A percentile compares a stretch with the other conserved stretches of the same genome.
Conservation (phyloP, 2,888 invertebrate species). For the Apamea epomidion region DNA sequence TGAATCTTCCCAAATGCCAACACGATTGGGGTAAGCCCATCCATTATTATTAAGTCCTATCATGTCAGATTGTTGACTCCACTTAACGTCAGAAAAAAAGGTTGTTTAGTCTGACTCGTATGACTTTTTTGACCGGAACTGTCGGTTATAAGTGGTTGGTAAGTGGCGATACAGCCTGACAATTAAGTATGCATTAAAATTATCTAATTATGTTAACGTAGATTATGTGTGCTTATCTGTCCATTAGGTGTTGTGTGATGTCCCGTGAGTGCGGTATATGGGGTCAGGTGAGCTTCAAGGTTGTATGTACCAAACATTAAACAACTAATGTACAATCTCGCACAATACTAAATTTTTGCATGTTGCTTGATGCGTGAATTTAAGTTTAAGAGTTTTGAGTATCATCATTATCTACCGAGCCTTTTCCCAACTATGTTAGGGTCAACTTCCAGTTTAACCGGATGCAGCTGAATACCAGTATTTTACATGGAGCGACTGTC, state of each 20-base stretch:
- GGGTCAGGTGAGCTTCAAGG: constrained; percentile 20
- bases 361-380: neutral
- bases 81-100: constrained; percentile 25
- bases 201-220: constrained; percentile 45
- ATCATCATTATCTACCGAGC: too few species aligned
- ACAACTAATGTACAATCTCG: too few species aligned
- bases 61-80: constrained; percentile 34
- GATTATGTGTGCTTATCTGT: constrained; percentile 42
- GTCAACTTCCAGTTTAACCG: too few species aligned
- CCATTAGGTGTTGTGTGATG: constrained; percentile 49
- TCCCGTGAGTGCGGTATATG: neutral
- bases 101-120: constrained; percentile 11
- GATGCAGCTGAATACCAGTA: too few species aligned
- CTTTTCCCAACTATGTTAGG: too few species aligned
- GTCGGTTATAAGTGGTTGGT: constrained; percentile 25
- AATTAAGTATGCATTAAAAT: constrained; percentile 57
- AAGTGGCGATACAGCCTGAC: constrained; percentile 32
- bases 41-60: constrained; percentile 38
- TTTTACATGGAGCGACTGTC: too few species aligned
- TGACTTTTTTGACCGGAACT: constrained; percentile 33
- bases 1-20: constrained; percentile 41
- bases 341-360: neutral
- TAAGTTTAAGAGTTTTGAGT: neutral
- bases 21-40: constrained; percentile 38
- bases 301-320: neutral